Conservation (phyloP, 2,888 invertebrate genomes). For the Macaria notata region DNA sequence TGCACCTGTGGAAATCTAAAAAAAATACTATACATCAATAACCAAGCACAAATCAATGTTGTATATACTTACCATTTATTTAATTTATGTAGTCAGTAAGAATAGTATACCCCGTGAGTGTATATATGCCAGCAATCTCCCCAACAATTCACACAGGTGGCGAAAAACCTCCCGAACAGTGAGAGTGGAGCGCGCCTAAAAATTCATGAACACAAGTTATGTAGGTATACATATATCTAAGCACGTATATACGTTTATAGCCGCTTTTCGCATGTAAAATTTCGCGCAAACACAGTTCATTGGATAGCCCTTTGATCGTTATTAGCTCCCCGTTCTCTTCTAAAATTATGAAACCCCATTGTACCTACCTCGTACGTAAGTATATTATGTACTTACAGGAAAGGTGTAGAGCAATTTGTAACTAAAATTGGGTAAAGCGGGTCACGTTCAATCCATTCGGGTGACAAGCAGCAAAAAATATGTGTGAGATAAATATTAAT, state of each 20-base stretch:
- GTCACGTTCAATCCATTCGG: conserved; percentile 21
- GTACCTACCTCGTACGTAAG: conserved; percentile 15
- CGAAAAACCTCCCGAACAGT: no score
- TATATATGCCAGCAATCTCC: no score
- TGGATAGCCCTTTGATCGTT: conserved; percentile 27
- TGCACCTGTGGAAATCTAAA: no score
- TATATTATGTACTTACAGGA: conserved; percentile 12
- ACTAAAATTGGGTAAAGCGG: conserved; percentile 18
- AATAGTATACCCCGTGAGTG: no score
- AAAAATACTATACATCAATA: no score
- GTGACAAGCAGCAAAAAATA: conserved; percentile 6
- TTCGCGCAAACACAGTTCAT: conserved; percentile 17
- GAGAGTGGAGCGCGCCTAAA: conserved; percentile 9
- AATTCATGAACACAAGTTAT: conserved; percentile 20
- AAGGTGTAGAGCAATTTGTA: conserved; percentile 21
- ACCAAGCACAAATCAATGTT: no score
- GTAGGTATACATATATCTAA: conserved; percentile 1
- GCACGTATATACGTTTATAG: conserved; percentile 3
- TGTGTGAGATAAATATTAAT: background rate
- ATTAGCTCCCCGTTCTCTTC: conserved; percentile 17
- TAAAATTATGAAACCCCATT: conserved; percentile 24
- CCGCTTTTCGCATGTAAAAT: conserved; percentile 9
- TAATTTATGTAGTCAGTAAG: no score
- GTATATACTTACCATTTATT: no score
- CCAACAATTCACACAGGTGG: no score